These are phyloP conservation scores for Eublepharis macularius DNA, from an alignment of 2,113 vertebrate species.

Conservation along the genomic window DNA sequence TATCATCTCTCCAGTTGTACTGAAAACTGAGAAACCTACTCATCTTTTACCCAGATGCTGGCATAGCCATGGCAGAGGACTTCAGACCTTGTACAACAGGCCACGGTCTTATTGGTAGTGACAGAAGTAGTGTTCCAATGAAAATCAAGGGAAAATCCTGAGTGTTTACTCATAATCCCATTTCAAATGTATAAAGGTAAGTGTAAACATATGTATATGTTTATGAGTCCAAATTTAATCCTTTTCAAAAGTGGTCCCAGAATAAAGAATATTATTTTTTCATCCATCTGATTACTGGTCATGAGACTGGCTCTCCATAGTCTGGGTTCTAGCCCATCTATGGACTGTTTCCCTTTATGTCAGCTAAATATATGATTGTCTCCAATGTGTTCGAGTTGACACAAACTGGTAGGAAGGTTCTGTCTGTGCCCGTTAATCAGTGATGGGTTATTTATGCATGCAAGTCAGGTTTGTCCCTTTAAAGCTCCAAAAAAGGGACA, in stretches of 20 bases:
- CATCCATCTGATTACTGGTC: background rate
- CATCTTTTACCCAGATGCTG: slow-evolving; percentile 1
- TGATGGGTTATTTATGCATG: background rate
- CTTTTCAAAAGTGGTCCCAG: background rate
- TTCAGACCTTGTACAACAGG: background rate
- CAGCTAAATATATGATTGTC: background rate
- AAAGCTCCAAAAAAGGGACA: background rate
- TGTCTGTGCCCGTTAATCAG: background rate
- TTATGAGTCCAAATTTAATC: background rate
- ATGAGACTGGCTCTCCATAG: background rate
- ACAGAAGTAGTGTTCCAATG: background rate
- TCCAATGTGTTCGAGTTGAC: background rate
- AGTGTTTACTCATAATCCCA: background rate
- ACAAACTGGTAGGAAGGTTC: background rate
- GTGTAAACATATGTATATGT: slow-evolving; percentile 15
- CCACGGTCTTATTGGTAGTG: background rate
- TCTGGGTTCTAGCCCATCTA: background rate
- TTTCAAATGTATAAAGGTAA: background rate
- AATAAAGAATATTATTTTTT: background rate
- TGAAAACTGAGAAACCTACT: background rate
- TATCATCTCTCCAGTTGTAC: slow-evolving; percentile 17
- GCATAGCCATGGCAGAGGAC: background rate
- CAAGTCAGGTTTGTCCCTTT: background rate
- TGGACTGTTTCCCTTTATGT: background rate
- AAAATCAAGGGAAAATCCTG: slow-evolving; percentile 8